Base-by-base conservation (phyloP, 2,797 vertebrate species). In the Amblyopsis hoosieri region DNA sequence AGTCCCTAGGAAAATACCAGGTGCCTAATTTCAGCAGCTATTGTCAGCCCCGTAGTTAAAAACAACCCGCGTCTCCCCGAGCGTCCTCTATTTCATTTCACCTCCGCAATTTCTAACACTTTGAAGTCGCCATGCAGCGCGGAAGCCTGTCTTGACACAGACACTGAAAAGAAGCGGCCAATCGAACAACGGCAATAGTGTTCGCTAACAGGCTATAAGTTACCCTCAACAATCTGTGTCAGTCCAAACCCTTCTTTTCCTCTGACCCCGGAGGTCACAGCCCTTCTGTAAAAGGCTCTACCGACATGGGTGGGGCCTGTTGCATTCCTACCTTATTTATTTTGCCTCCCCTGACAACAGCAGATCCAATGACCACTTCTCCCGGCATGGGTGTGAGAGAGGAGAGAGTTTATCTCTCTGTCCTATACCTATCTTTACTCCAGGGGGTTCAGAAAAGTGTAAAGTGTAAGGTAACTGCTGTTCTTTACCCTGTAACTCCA, bases 321-420 rank as follows among this genome's bases (percentile, higher is more conserved):
- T 66, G 75, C 78, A 75, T 87, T 89, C 72, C 74, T 72, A 67
- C 17, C 62, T 72, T 84, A 76, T 92, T 89, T 84, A 85, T 79
- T 76, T 82, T 63, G 4, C 72, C 69, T 74, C 77, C 23, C 80
- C 73, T 87, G 89, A 89, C 87, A 72, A 89, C 69, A 15, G 60
- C 72, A 85, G 76, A 82, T 83, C 69, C 78, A 89, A 59, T 53
- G 67, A 61, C 51, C 71, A 57, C 70, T 67, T 76, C 47, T 75
- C 71, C 56, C 60, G 61, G 67, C 49, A n/a, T 50, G 53, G 52
- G 50, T 67, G 56, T 23, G 11, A 47, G 70, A 72, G 64, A 62
- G 67, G 42, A 42, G 45, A 58, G 58, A 65, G 33, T 37, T 37
- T 37, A 37, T 9, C 33, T 37, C 33, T 6, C 33, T 37, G 33